These are phyloP conservation scores for Neolamprologus cancellatus DNA, from an alignment of 2,113 vertebrate species.

Conservation along the genomic window DNA sequence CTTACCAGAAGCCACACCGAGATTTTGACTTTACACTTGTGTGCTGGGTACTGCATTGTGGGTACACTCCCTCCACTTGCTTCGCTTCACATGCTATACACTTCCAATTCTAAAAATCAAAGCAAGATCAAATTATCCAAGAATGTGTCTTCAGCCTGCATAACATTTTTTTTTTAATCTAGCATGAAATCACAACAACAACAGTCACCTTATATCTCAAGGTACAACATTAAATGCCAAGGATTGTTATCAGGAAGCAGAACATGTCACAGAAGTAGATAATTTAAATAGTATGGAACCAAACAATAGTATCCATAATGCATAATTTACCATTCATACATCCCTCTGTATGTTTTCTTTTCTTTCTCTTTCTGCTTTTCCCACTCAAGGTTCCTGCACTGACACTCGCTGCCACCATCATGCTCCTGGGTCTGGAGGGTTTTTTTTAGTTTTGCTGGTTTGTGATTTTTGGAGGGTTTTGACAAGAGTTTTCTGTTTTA, in stretches of 20 bases:
- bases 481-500: not conserved
- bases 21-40: not conserved
- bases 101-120: not conserved
- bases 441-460: not conserved
- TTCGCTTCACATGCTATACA: not conserved
- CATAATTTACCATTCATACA: not conserved
- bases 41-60: not conserved
- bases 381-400: not conserved
- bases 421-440: not conserved
- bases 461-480: not conserved
- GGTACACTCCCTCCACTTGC: not conserved
- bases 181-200: not conserved
- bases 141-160: not conserved
- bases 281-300: not conserved
- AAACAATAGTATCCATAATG: not conserved
- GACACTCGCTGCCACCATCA: not conserved
- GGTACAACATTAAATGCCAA: not conserved
- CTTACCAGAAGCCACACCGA: not conserved
- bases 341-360: not conserved
- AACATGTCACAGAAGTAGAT: not conserved
- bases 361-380: not conserved
- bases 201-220: not conserved
- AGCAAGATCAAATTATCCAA: not conserved
- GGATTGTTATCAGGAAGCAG: not conserved
- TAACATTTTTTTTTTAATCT: not conserved